Percentiles rank a stretch among this genome's conserved stretches.
These are phyloP conservation scores for Agrypnia vestita DNA, from an alignment of 1,140 invertebrate genomes.

Conservation along the genomic window DNA sequence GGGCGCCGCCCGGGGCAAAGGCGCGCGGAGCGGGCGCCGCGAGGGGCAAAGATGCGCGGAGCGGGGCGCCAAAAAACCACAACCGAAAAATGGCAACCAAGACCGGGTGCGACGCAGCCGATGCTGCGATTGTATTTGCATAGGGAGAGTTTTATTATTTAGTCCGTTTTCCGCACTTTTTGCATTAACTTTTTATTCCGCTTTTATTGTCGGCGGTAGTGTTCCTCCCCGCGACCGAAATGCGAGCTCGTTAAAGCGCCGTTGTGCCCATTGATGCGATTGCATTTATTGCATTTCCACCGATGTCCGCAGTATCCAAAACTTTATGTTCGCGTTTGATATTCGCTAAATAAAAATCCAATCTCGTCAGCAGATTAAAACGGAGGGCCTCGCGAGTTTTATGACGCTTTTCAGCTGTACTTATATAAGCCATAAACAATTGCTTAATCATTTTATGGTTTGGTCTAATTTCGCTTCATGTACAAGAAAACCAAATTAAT, in stretches of 20 bases:
- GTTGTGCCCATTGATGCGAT: conserved; percentile 41
- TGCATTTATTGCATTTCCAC: conserved; percentile 52
- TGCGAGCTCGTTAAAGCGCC: conserved; percentile 42
- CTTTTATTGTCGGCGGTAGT: conserved; percentile 16
- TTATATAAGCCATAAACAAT: conserved; percentile 8
- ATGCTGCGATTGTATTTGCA: conserved; percentile 46
- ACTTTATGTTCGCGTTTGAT: conserved; percentile 13
- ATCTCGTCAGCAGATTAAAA: conserved; percentile 36
- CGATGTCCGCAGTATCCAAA: conserved; percentile 40
- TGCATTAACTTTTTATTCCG: conserved; percentile 9
- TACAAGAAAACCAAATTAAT: no score
- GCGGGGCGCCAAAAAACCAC: background rate
- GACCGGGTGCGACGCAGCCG: conserved; percentile 18
- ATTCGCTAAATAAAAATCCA: conserved; percentile 39
- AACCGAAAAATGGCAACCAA: conserved; percentile 34
- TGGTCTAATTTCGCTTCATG: no score
- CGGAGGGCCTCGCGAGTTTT: background rate
- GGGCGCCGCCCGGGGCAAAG: background rate
- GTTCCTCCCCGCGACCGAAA: conserved; percentile 37
- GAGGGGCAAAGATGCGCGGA: background rate
- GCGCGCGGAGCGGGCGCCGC: no score
- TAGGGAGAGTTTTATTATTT: conserved; percentile 38
- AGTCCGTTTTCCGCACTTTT: conserved; percentile 7
- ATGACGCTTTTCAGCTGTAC: background rate
- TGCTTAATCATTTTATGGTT: background rate